A percentile compares a stretch with the other conserved stretches of the same genome.
These are phyloP conservation scores for Balaenoptera acutorostrata DNA, from an alignment of 2,113 vertebrate genomes.

Conservation along the genomic window DNA sequence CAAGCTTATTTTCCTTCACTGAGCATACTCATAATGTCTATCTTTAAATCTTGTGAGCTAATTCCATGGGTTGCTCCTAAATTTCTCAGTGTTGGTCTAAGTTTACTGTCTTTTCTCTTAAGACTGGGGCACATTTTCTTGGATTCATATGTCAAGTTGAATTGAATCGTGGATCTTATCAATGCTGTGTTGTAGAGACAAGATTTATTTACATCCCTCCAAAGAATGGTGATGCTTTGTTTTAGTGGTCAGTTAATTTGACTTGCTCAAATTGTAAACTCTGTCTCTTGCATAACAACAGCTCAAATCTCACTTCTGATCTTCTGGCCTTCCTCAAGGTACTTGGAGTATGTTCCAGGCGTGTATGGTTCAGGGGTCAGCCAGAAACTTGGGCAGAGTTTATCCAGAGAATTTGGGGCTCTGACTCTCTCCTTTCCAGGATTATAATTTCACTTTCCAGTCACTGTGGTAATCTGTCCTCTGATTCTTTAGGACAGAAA, in stretches of 20 bases:
- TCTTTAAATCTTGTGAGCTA: neutral
- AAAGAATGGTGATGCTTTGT: neutral
- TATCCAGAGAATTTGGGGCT: neutral
- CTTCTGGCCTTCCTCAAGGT: neutral
- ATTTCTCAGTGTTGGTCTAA: neutral
- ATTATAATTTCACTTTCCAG: neutral
- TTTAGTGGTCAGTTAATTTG: neutral
- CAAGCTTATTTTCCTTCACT: neutral
- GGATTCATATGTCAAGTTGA: neutral
- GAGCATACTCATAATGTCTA: neutral
- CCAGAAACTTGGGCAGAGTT: neutral
- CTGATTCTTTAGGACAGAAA: neutral
- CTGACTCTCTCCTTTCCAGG: neutral
- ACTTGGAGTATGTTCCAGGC: neutral
- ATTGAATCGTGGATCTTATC: neutral
- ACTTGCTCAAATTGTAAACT: neutral
- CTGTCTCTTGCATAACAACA: neutral
- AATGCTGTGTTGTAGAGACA: neutral
- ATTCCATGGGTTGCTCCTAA: neutral
- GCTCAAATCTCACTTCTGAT: neutral
- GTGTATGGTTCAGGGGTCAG: neutral
- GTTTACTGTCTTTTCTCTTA: neutral
- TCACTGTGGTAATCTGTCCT: neutral
- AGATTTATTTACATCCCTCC: neutral
- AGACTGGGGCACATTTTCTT: neutral